Conservation (phyloP, 2,113 vertebrate species). For the Sinosuthora webbiana region DNA sequence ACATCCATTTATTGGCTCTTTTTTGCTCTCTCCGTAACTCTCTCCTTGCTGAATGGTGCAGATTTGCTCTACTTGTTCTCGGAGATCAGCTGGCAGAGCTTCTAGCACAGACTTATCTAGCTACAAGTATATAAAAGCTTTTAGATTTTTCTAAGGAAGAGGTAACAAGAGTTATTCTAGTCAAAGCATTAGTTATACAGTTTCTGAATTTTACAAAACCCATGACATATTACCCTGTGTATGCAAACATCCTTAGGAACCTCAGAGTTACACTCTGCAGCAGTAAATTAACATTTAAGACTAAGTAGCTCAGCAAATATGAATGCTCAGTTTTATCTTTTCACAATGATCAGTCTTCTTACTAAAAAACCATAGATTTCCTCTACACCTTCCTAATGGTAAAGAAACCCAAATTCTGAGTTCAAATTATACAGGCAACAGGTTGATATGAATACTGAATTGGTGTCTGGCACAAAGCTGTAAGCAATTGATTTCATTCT, state of each 20-base stretch:
- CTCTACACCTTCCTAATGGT: neutral
- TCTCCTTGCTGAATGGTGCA: slow-evolving; percentile 74
- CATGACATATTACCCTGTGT: neutral
- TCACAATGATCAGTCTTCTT: neutral
- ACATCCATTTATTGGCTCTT: slow-evolving; percentile 70
- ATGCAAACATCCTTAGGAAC: neutral
- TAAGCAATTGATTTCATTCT: neutral
- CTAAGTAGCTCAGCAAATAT: neutral
- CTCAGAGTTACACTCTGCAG: neutral
- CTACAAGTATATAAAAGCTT: slow-evolving; percentile 58
- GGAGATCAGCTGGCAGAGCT: slow-evolving; percentile 88
- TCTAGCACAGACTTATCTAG: slow-evolving; percentile 92
- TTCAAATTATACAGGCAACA: neutral
- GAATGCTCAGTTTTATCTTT: neutral
- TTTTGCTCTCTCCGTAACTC: slow-evolving; percentile 34
- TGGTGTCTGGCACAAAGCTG: neutral
- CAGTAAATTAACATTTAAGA: neutral
- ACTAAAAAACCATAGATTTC: neutral
- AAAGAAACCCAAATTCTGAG: neutral
- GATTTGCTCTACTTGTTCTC: slow-evolving; percentile 88
- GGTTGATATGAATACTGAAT: neutral
- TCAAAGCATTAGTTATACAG: neutral
- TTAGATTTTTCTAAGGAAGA: neutral
- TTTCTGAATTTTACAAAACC: neutral
- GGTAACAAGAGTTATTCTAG: neutral